Percentiles rank a stretch among this genome's conserved stretches.
These are phyloP conservation scores for Phenganax subtilis DNA, from an alignment of 92 coral and sea anemone species.

Conservation along the genomic window DNA sequence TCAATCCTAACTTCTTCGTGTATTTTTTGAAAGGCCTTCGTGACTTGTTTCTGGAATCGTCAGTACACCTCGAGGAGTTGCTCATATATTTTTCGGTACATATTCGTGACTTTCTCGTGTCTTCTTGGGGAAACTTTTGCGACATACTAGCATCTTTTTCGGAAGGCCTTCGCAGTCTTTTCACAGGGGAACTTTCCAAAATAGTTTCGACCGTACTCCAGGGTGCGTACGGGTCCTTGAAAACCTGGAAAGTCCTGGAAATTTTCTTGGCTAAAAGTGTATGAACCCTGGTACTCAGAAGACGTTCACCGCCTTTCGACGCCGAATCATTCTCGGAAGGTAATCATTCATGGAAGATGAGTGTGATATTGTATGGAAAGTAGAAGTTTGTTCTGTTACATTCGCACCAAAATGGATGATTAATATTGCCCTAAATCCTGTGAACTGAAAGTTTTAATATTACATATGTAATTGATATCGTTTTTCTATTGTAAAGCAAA, in stretches of 20 bases:
- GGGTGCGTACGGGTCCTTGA: background rate
- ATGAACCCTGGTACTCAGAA: no score
- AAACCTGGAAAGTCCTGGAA: background rate
- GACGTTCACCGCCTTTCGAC: constrained; percentile 14
- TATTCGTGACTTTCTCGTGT: background rate
- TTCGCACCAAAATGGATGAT: no score
- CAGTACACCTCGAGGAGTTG: background rate
- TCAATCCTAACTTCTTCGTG: background rate
- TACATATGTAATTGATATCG: no score
- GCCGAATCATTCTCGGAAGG: background rate
- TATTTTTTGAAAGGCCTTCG: background rate
- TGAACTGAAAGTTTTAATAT: no score
- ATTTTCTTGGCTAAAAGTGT: no score
- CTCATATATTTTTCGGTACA: background rate
- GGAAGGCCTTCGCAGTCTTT: background rate
- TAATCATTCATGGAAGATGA: no score
- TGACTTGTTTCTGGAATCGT: background rate
- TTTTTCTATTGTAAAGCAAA: no score
- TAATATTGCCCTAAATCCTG: no score
- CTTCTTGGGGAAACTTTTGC: background rate
- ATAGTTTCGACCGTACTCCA: background rate
- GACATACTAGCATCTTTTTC: background rate
- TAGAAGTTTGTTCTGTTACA: no score
- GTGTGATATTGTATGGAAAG: no score
- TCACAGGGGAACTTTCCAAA: no score